Evolutionary conservation across 2,113 vertebrate genomes (phyloP).

Genomic region (Varanus komodoensis): DNA sequence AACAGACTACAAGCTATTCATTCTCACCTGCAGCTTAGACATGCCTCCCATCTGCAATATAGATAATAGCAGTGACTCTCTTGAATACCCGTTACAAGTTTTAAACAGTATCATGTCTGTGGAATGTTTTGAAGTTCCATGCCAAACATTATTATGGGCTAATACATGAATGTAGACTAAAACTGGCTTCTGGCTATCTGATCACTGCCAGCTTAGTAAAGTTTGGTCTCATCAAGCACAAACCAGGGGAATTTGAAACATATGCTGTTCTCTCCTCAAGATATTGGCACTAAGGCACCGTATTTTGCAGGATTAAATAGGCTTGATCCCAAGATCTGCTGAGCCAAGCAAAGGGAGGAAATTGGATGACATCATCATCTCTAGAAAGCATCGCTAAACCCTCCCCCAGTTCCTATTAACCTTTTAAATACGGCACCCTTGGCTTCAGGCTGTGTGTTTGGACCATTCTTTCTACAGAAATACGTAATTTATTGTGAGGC

Average conservation of each 20-base stretch:
- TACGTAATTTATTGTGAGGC: background rate
- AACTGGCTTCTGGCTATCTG: background rate
- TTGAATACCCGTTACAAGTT: background rate
- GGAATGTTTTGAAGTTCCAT: background rate
- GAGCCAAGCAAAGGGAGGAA: conserved; percentile 6
- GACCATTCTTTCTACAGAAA: background rate
- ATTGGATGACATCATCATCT: background rate
- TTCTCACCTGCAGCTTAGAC: background rate
- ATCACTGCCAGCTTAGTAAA: background rate
- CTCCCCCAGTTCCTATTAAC: background rate
- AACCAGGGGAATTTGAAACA: background rate
- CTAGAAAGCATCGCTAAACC: background rate
- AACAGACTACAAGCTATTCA: background rate
- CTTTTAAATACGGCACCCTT: background rate
- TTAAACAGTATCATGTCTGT: background rate
- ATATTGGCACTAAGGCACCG: background rate
- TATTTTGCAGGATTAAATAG: conserved; percentile 2
- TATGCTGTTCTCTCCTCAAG: background rate
- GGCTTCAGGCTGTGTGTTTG: too few relatives aligned
- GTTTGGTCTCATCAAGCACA: background rate
- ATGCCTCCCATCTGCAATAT: background rate
- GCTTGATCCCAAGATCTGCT: conserved; percentile 12
- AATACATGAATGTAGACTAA: background rate
- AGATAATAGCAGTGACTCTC: background rate
- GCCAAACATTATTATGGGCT: background rate